Conservation (phyloP, 2,113 vertebrate species). For the Lasiurus cinereus region DNA sequence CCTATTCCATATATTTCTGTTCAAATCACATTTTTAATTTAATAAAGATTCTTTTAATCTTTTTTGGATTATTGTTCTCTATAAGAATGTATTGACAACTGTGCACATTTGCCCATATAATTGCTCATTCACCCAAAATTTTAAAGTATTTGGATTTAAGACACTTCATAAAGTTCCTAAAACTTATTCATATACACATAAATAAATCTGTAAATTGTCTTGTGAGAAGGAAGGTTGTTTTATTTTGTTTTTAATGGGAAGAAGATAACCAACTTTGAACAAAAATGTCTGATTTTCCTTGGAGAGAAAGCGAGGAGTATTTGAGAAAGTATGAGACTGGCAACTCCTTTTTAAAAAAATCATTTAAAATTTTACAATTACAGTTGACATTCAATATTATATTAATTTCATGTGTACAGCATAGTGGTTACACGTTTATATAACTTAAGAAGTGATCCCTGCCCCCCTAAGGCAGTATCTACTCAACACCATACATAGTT, state of each 20-base stretch:
- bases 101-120: neutral
- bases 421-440: neutral
- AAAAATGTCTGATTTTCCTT: neutral
- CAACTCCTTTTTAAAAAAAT: neutral
- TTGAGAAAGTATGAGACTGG: neutral
- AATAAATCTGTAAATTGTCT: neutral
- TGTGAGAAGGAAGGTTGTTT: neutral
- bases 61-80: neutral
- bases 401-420: neutral
- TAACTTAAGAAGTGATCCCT: neutral
- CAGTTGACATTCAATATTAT: neutral
- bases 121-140: constrained; percentile 6
- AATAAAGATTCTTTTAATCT: constrained; percentile 37
- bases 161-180: constrained; percentile 11
- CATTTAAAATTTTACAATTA: neutral
- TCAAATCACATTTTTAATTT: constrained; percentile 44
- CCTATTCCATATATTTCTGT: neutral
- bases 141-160: constrained; percentile 7
- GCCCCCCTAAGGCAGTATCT: neutral
- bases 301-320: neutral
- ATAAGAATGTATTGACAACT: neutral
- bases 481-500: neutral
- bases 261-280: constrained; percentile 24
- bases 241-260: constrained; percentile 16
- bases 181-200: neutral